Base-by-base conservation (phyloP, 2,888 invertebrate genomes). In the Drosophila nigricruria region DNA sequence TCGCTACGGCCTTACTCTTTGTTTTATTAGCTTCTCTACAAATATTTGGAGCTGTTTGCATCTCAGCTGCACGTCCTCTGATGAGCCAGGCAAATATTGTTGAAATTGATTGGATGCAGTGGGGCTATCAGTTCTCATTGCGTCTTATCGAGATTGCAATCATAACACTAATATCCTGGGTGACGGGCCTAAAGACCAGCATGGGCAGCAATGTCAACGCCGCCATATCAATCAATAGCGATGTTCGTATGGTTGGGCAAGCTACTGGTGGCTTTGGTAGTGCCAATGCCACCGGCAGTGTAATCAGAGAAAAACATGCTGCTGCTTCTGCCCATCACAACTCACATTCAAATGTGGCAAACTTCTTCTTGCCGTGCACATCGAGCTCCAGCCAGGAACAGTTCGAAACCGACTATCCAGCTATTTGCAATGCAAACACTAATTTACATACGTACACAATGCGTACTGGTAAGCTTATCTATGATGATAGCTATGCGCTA, bases 71-170 rank as follows among this genome's bases (percentile, higher is more conserved):
- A 4, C 89, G 92, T 4, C 88, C 90, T 0, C 49, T 91, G n/a
- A 87, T 89, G 18, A 58, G 93, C 91, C 74, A 93, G 92, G 79
- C 83, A 82, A 93, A 82, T 73, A 78, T 90, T n/a, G 65, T 84
- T 0, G 95, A 96, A 83, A 95, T 96, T 83, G 96, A 96, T 72
- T 98, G 98, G 98, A 94, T 97, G 5, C 96, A 98, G 94, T 98
- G 97, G 97, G 96, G 97, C 23, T 98, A 97, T 93, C 97, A 98
- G 91, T 96, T 97, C 89, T 96, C 96, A 0, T 94, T 97, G 58
- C 95, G 98, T 30, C 94, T 97, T 8, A 95, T 97, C 59, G 98
- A 98, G 93, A 95, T 98, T 50, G 95, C 96, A n/a, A 96, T 98
- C 88, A 97, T 98, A 82, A 96, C 96, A 5, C 94, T 97, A 61